Conservation (phyloP, 2,797 vertebrate species). For the Anabas testudineus region DNA sequence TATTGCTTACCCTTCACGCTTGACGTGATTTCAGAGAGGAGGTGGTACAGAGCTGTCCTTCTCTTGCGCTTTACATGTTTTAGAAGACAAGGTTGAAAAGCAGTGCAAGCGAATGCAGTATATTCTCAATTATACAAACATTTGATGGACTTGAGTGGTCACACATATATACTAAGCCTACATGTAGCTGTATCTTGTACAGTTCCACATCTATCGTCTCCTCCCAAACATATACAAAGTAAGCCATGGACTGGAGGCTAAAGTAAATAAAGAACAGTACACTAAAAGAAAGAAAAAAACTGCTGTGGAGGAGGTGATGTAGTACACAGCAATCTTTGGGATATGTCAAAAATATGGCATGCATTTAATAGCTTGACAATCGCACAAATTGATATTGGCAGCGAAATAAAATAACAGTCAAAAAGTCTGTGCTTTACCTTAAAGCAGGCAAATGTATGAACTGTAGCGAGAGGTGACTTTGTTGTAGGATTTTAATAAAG, state of each 20-base stretch:
- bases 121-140: conserved; percentile 70
- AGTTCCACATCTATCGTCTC: background rate
- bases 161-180: conserved; percentile 29
- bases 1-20: conserved; percentile 77
- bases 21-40: conserved; percentile 69
- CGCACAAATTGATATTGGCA: too few species aligned
- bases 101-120: conserved; percentile 46
- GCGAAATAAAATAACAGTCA: too few species aligned
- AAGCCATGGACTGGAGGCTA: background rate
- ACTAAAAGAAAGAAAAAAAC: conserved; percentile 10
- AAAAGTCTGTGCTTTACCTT: too few species aligned
- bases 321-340: background rate
- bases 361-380: conserved; percentile 11
- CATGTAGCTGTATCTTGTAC: conserved; percentile 11
- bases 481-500: conserved; percentile 62
- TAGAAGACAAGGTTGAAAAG: conserved; percentile 67
- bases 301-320: background rate
- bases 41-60: conserved; percentile 65
- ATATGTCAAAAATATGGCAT: conserved; percentile 24
- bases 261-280: conserved; percentile 20
- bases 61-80: conserved; percentile 56
- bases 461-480: conserved; percentile 40
- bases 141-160: conserved; percentile 58
- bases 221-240: conserved; percentile 10
- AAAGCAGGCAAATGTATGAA: conserved; percentile 9